Evolutionary conservation across 2,113 vertebrate species (phyloP).

Genomic region (Malurus alboscapulatus): DNA sequence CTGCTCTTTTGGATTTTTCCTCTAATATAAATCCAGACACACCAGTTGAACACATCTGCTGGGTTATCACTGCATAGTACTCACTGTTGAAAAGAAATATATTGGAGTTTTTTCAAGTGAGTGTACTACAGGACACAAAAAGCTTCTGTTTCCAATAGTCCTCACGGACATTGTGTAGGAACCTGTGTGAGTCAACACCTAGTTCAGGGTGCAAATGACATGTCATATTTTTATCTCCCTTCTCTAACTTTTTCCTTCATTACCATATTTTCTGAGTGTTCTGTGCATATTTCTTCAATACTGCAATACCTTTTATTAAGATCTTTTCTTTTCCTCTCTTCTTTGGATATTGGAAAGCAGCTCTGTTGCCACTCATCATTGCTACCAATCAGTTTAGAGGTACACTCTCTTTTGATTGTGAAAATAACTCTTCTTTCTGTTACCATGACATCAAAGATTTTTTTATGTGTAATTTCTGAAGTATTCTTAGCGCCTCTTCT

Average conservation of each 20-base stretch:
- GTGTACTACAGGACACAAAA: neutral
- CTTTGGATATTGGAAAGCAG: neutral
- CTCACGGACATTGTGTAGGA: neutral
- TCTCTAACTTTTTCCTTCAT: neutral
- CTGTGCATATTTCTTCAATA: neutral
- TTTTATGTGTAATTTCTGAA: neutral
- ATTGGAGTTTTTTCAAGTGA: neutral
- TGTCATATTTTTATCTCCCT: neutral
- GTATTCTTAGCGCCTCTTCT: neutral
- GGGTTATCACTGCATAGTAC: neutral
- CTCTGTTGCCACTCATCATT: neutral
- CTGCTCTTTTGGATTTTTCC: neutral
- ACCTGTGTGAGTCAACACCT: neutral
- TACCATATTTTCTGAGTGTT: neutral
- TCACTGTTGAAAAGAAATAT: neutral
- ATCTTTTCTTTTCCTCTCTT: neutral
- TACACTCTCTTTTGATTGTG: neutral
- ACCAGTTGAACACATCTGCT: neutral
- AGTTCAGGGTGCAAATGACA: neutral
- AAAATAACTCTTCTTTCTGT: constrained; percentile 34
- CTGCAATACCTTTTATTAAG: neutral
- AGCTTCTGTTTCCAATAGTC: neutral
- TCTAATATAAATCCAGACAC: neutral
- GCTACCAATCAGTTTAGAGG: neutral
- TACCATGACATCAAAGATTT: constrained; percentile 15